Evolutionary conservation across 1,140 invertebrate genomes (phyloP).

Genomic region (Ceratitis capitata): DNA sequence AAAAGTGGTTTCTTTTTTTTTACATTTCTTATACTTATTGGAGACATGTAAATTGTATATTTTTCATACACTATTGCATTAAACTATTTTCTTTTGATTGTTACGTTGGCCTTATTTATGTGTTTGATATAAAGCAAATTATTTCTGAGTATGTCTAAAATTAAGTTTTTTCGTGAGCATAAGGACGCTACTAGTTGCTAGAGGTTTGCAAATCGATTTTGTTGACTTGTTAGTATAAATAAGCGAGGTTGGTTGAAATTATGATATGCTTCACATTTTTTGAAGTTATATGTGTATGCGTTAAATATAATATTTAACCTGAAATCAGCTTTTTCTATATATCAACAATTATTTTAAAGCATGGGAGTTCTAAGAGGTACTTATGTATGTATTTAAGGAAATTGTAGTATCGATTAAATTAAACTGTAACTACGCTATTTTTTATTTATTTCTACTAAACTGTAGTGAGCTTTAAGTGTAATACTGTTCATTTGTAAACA

Average conservation of each 20-base stretch:
- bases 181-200: background rate
- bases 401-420: background rate
- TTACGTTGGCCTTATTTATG: background rate
- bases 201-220: background rate
- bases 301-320: no score
- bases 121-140: background rate
- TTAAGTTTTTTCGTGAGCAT: slow-evolving; percentile 26
- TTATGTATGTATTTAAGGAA: background rate
- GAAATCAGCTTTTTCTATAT: background rate
- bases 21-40: background rate
- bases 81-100: background rate
- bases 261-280: background rate
- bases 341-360: background rate
- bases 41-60: background rate
- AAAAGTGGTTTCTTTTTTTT: background rate
- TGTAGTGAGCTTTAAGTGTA: slow-evolving; percentile 13
- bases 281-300: background rate
- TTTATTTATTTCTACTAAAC: background rate
- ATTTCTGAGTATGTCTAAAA: background rate
- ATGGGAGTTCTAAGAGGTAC: background rate
- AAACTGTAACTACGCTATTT: background rate
- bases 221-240: background rate
- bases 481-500: slow-evolving; percentile 11
- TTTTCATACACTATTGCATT: background rate
- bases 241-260: background rate